phyloP scores from a whole-genome alignment of 2,113 vertebrate species.

The Sminthopsis crassicaudata region DNA sequence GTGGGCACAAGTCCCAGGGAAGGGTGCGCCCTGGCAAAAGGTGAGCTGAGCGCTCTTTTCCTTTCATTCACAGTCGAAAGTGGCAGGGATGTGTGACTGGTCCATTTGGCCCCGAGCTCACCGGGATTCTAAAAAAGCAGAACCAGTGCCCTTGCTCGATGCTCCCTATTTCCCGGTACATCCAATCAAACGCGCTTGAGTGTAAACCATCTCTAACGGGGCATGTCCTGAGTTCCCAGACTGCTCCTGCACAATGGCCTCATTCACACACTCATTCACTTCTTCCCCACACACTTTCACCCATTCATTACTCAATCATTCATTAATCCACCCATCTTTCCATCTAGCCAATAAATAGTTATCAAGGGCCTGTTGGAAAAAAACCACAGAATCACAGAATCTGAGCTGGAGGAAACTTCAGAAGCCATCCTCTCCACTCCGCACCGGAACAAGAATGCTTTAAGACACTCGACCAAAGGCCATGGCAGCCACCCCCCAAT shows the following conservation, averaged over 20 bases:
- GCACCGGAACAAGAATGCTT: background rate
- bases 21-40: background rate
- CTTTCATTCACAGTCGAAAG: background rate
- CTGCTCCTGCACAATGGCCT: background rate
- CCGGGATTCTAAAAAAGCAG: background rate
- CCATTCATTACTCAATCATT: background rate
- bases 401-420: background rate
- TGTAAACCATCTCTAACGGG: background rate
- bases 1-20: background rate
- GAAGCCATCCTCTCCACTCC: background rate
- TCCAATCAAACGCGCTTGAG: background rate
- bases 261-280: background rate
- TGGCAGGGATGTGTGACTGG: background rate
- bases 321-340: accelerated
- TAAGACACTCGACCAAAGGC: background rate
- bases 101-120: background rate
- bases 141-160: background rate
- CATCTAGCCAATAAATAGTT: background rate
- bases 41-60: background rate
- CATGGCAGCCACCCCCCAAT: accelerated
- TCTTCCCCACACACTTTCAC: too few species aligned
- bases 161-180: background rate
- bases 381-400: background rate
- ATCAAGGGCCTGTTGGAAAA: background rate
- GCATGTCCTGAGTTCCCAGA: background rate